Base-by-base conservation (phyloP, 64 coral and sea anemone genomes). In the Montipora sp. region DNA sequence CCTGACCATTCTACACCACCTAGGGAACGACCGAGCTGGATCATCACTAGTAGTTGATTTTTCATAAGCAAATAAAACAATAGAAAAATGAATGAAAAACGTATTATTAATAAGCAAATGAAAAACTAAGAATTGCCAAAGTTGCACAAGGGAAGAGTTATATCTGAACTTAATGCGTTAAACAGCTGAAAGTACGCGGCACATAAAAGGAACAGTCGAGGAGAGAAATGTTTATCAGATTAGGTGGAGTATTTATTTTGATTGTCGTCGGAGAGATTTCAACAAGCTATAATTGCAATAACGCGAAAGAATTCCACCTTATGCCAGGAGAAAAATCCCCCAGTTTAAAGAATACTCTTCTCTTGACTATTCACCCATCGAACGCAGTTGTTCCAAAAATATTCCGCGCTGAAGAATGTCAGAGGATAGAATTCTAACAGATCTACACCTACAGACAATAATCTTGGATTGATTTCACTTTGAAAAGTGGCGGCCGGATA, bases 201-300 rank as follows among this genome's bases (percentile, higher is more conserved):
- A 93, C 83, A 93, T 93, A 15, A 93, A 93, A 93, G 86, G 77
- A 59, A 49, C 75, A 50, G 45, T 63, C 66, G 22, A 77, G 83
- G 91, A 77, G 68, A 84, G 84, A 79, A 77, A 93, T 77, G 88
- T 88, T 57, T 93, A 93, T 93, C 91, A 87, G 86, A 93, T 93
- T 93, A 93, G 78, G 77, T 61, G 19, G 46, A 80, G 46, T 93
- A 84, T 93, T 93, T 93, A 68, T 88, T 93, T 93, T 88, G 73
- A 77, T 93, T 93, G 91, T 93, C 77, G 82, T 66, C 21, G 23
- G 36, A 75, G 91, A 87, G 77, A 23, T 86, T 44, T 75, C 76
- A 60, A 86, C 82, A 48, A 84, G 86, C 84, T 83, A 36, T 36
- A 75, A 93, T 82, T 50, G 75, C 11, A 85, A 72, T 80, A 77